A percentile compares a stretch with the other conserved stretches of the same genome.
Conservation (phyloP, 1,140 invertebrate species). For the Hesperophylax magnus region DNA sequence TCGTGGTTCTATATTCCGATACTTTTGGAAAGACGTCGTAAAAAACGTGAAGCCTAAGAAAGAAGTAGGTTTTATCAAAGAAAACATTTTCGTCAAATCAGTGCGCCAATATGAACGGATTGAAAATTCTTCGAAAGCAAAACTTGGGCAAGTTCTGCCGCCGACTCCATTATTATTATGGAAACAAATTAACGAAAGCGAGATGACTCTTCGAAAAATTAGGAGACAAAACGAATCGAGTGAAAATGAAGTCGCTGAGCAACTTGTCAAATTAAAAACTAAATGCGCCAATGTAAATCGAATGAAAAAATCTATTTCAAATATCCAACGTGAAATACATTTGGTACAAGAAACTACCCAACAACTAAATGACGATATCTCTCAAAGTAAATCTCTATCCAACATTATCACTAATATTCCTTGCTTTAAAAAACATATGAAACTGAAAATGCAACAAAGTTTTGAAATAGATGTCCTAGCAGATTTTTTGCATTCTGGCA, state of each 20-base stretch:
- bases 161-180: conserved; percentile 16
- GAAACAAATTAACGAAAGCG: background rate
- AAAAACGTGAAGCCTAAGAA: conserved; percentile 39
- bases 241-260: background rate
- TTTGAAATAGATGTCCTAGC: conserved; percentile 2
- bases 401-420: conserved; percentile 28
- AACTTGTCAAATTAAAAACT: conserved; percentile 26
- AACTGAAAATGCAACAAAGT: background rate
- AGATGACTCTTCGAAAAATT: background rate
- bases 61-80: conserved; percentile 37
- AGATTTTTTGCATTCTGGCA: background rate
- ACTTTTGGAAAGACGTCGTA: conserved; percentile 38
- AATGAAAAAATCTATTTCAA: background rate
- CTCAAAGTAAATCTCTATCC: conserved; percentile 18
- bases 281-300: conserved; percentile 1
- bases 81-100: conserved; percentile 38
- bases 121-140: conserved; percentile 33
- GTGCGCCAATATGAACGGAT: conserved; percentile 23
- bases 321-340: conserved; percentile 28
- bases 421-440: conserved; percentile 30
- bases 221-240: background rate
- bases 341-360: conserved; percentile 22
- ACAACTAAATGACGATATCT: conserved; percentile 33
- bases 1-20: conserved; percentile 28
- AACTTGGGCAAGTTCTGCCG: conserved; percentile 38